phyloP scores from a whole-genome alignment of 2,113 vertebrate species.

The Xenopus tropicalis region UCB_Xtro_10.0 CM004443.2:129061501-129062000 shows the following conservation, averaged over 20 bases:
- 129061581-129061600: slow-evolving; percentile 27
- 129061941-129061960: slow-evolving; percentile 58
- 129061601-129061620: slow-evolving; percentile 11
- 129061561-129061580: slow-evolving; percentile 24
- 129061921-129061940: slow-evolving; percentile 62
- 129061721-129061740: too few species aligned
- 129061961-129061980: slow-evolving; percentile 57
- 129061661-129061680: slow-evolving; percentile 27
- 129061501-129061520: slow-evolving; percentile 24
- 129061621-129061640: slow-evolving; percentile 26
- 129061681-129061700: too few species aligned
- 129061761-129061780: too few species aligned
- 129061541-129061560: not conserved
- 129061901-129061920: too few species aligned
- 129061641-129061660: slow-evolving; percentile 36
- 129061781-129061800: too few species aligned
- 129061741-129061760: too few species aligned
- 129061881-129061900: too few species aligned
- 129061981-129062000: slow-evolving; percentile 54
- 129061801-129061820: too few species aligned
- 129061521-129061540: slow-evolving; percentile 9
- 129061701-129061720: too few species aligned
- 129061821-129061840: too few species aligned
- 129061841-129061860: too few species aligned
- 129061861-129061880: too few species aligned